Percentiles rank a stretch among this genome's conserved stretches.
phyloP scores from a whole-genome alignment of 2,888 invertebrate genomes.

The Apantesis nais region DNA sequence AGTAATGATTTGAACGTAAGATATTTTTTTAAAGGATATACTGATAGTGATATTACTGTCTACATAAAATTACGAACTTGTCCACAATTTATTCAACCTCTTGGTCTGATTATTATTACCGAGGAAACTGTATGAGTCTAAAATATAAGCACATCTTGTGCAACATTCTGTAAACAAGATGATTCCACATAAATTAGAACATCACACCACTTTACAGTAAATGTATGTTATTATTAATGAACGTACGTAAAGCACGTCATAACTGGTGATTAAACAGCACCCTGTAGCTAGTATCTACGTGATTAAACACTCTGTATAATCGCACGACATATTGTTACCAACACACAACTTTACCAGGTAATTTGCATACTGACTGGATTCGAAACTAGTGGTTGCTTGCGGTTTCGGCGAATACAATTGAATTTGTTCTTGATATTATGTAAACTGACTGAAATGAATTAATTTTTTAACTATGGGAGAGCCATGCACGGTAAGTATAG shows the following conservation, averaged over 20 bases:
- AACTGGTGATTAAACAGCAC: slow-evolving; percentile 19
- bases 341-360: slow-evolving; percentile 16
- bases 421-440: not conserved
- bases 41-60: too few species aligned
- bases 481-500: too few species aligned
- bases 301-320: slow-evolving; percentile 22
- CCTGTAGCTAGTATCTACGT: slow-evolving; percentile 18
- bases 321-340: slow-evolving; percentile 30
- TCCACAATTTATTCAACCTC: too few species aligned
- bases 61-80: too few species aligned
- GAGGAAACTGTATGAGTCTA: too few species aligned
- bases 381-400: not conserved
- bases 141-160: not conserved
- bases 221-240: slow-evolving; percentile 13
- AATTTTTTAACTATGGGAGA: too few species aligned
- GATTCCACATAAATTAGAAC: not conserved
- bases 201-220: slow-evolving; percentile 7
- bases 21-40: too few species aligned
- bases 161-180: not conserved
- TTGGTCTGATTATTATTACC: too few species aligned
- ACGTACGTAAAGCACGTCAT: slow-evolving; percentile 10
- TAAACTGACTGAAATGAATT: too few species aligned
- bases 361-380: slow-evolving; percentile 34
- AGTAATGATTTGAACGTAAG: too few species aligned
- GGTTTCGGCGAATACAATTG: not conserved